These are phyloP conservation scores for Dicrostonyx torquatus DNA, from an alignment of 2,797 vertebrate genomes.

Conservation along the genomic window DNA sequence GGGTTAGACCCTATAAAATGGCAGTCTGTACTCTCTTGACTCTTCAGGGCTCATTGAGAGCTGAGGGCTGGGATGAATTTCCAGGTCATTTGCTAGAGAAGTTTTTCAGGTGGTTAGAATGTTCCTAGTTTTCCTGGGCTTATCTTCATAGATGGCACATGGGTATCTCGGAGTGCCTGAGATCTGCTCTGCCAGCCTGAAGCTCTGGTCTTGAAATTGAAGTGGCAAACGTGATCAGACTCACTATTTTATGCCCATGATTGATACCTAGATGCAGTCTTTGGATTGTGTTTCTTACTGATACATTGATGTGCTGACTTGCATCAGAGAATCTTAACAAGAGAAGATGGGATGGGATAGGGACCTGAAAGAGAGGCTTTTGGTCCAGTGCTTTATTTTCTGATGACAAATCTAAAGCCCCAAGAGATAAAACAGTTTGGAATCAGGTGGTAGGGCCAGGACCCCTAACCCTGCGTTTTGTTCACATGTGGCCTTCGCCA, in stretches of 20 bases:
- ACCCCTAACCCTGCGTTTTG: neutral
- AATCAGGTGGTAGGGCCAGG: neutral
- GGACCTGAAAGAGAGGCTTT: neutral
- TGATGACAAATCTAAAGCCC: neutral
- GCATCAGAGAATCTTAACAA: neutral
- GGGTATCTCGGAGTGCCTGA: neutral
- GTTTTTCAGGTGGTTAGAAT: neutral
- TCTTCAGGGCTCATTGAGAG: neutral
- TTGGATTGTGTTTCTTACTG: neutral
- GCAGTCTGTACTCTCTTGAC: neutral
- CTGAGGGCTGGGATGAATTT: neutral
- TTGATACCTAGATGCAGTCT: conserved; percentile 2
- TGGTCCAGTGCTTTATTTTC: neutral
- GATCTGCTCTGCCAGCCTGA: neutral
- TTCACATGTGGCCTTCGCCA: neutral
- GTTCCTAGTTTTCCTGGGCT: neutral
- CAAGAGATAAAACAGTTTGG: neutral
- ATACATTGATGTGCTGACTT: neutral
- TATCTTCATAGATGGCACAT: neutral
- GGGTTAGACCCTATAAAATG: neutral
- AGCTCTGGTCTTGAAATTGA: neutral
- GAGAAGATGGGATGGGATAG: neutral
- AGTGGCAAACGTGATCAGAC: neutral
- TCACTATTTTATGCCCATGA: neutral
- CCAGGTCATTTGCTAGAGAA: neutral